phyloP scores from a whole-genome alignment of 1,140 invertebrate species.

The Daktulosphaira vitifoliae region DNA sequence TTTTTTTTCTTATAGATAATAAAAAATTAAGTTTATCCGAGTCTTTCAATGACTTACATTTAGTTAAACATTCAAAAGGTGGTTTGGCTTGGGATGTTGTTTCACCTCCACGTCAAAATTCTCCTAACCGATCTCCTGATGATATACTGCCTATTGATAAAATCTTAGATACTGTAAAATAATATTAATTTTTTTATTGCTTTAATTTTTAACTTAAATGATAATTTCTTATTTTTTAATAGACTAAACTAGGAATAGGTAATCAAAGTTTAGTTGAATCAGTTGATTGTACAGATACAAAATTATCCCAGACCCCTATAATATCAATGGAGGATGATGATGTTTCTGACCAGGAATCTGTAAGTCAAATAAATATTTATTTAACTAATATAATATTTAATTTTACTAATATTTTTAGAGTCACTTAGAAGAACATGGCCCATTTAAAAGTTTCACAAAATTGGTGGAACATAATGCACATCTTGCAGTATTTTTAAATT shows the following conservation, averaged over 20 bases:
- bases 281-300: slow-evolving; percentile 19
- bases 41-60: slow-evolving; percentile 52
- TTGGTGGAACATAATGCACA: slow-evolving; percentile 68
- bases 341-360: slow-evolving; percentile 71
- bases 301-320: slow-evolving; percentile 47
- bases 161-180: slow-evolving; percentile 1
- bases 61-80: slow-evolving; percentile 42
- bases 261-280: not conserved
- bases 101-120: slow-evolving; percentile 34
- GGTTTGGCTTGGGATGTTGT: slow-evolving; percentile 47
- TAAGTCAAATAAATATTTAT: slow-evolving; percentile 43
- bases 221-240: not conserved
- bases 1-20: slow-evolving; percentile 8
- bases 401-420: slow-evolving; percentile 44
- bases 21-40: slow-evolving; percentile 51
- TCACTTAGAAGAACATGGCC: slow-evolving; percentile 65
- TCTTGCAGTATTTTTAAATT: slow-evolving; percentile 81
- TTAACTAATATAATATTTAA: not conserved
- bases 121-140: slow-evolving; percentile 16
- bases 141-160: not conserved
- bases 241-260: not conserved
- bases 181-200: not conserved
- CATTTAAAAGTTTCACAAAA: slow-evolving; percentile 64
- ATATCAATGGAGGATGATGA: slow-evolving; percentile 94
- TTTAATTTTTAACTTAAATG: not conserved